Conservation (phyloP, 1,140 invertebrate species). For the Leptoteleia sp. region DNA sequence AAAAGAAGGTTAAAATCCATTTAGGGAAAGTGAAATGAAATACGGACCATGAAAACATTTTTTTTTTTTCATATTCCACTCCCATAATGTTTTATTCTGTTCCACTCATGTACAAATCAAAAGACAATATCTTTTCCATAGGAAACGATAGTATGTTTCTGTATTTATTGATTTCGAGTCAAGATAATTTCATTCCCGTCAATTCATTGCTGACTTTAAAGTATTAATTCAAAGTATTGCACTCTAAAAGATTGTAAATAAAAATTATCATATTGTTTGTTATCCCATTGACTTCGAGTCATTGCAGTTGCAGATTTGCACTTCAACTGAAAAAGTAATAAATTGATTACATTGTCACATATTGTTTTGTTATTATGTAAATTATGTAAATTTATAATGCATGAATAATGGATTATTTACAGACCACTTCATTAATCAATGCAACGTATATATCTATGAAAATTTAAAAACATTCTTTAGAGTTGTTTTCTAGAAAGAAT, state of each 20-base stretch:
- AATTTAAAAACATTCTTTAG: too few species aligned
- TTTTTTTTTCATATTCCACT: conserved; percentile 21
- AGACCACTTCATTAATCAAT: too few species aligned
- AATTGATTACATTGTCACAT: too few species aligned
- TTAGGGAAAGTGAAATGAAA: conserved; percentile 43
- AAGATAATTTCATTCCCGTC: conserved; percentile 33
- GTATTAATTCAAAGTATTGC: background rate
- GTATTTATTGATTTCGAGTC: conserved; percentile 3
- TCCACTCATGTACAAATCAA: conserved; percentile 1
- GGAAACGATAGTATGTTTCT: too few species aligned
- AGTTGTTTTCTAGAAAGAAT: too few species aligned
- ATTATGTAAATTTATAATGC: too few species aligned
- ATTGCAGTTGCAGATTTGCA: too few species aligned
- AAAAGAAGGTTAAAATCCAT: conserved; percentile 37
- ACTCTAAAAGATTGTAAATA: background rate
- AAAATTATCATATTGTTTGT: conserved; percentile 10
- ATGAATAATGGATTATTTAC: too few species aligned
- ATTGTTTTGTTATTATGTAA: too few species aligned
- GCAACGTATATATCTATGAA: too few species aligned
- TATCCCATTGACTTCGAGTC: too few species aligned
- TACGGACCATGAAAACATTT: conserved; percentile 35
- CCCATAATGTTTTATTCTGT: conserved; percentile 8
- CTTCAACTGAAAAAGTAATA: too few species aligned
- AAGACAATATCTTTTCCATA: conserved; percentile 11
- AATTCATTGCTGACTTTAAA: conserved; percentile 9